A percentile compares a stretch with the other conserved stretches of the same genome.
Conservation (phyloP, 2,113 vertebrate species). For the Psettodes erumei region DNA sequence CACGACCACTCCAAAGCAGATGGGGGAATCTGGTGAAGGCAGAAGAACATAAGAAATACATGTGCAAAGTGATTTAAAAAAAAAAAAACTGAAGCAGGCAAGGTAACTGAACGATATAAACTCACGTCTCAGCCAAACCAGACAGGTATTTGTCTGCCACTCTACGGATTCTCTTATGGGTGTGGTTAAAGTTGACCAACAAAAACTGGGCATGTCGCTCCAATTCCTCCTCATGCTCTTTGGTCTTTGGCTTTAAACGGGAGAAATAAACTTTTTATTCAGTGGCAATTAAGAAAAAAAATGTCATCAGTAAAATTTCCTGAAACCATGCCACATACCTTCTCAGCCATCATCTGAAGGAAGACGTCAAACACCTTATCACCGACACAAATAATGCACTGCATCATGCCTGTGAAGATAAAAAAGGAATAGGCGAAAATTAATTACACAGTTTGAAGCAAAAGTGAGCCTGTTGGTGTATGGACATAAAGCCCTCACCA, state of each 20-base stretch:
- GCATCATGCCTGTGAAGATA: conserved; percentile 92
- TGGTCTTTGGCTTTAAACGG: conserved; percentile 90
- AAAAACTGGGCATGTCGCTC: conserved; percentile 95
- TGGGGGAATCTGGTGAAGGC: conserved; percentile 89
- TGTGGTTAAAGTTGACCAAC: conserved; percentile 96
- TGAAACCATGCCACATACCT: conserved; percentile 79
- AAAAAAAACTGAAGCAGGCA: not conserved
- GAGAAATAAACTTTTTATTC: conserved; percentile 7
- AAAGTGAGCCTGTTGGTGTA: not conserved
- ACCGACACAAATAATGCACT: conserved; percentile 94
- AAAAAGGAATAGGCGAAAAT: not conserved
- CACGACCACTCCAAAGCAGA: conserved; percentile 95
- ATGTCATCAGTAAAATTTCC: not conserved
- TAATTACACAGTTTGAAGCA: not conserved
- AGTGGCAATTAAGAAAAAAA: not conserved
- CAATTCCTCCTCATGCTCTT: conserved; percentile 94
- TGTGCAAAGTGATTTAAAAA: fast-evolving
- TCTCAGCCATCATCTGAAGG: conserved; percentile 96
- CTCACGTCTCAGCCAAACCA: conserved; percentile 95
- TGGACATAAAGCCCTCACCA: conserved; percentile 79
- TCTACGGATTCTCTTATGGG: conserved; percentile 95
- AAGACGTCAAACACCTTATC: conserved; percentile 98
- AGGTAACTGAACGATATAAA: not conserved
- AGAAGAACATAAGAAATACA: not conserved
- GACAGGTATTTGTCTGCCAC: conserved; percentile 98